A percentile compares a stretch with the other conserved stretches of the same genome.
Conservation (phyloP, 2,797 vertebrate species). For the Coendou prehensilis region DNA sequence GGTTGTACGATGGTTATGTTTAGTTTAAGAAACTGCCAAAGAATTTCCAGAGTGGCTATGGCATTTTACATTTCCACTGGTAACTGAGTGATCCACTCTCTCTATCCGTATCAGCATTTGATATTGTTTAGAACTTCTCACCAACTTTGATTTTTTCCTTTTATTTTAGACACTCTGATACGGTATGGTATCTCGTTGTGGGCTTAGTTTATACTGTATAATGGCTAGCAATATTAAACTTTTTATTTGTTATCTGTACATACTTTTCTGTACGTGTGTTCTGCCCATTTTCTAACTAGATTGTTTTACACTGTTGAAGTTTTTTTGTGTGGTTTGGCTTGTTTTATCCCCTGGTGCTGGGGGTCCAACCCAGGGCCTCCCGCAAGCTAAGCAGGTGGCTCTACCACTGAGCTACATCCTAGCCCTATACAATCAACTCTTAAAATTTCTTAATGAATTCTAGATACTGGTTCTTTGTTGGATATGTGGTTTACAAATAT, state of each 20-base stretch:
- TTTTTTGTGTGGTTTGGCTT: too few species aligned
- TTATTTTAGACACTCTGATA: background rate
- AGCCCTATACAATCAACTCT: too few species aligned
- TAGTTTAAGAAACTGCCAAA: conserved; percentile 50
- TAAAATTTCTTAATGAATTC: background rate
- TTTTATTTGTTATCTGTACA: background rate
- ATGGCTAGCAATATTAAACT: background rate
- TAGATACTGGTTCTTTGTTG: background rate
- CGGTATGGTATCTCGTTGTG: background rate
- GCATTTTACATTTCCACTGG: background rate
- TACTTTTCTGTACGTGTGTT: background rate
- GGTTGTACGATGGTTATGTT: conserved; percentile 7
- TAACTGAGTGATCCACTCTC: background rate
- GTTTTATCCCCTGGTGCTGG: too few species aligned
- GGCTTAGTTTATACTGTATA: background rate
- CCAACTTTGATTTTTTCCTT: background rate
- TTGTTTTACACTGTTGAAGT: too few species aligned
- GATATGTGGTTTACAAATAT: background rate
- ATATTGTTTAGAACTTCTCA: background rate
- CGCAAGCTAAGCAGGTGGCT: background rate
- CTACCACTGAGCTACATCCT: background rate
- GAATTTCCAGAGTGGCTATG: conserved; percentile 11
- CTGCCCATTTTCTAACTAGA: too few species aligned
- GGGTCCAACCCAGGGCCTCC: too few species aligned
- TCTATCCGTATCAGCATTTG: background rate